Evolutionary conservation across 2,888 invertebrate genomes (phyloP), one percentile per base, ranked within the genome.

Genomic region (Toxonevra muliebris): DNA sequence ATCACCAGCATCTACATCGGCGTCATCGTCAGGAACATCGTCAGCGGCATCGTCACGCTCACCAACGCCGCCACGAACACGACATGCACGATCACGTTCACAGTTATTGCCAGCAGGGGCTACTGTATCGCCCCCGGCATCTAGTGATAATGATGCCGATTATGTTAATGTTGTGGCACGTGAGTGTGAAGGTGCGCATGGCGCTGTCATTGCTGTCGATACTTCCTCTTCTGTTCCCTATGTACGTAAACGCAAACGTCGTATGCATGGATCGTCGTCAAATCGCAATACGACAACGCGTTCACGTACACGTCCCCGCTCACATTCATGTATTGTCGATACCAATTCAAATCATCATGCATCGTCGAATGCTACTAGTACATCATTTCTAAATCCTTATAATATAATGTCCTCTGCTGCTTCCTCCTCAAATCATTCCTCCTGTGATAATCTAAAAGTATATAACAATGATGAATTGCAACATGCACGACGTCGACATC

Each of bases 281-380:
- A 15, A 19, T 42, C 15, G 62, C 43, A 10, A 30, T 40, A 2
- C 55, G 57, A 57, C 64, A 64, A 41, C 40, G n/a, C 63, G 19
- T 15, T 59, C 55, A 17, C 30, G 30, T 30, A 40, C 61, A 19
- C 70, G 79, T 10, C 80, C 75, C 58, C 82, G 82, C 58, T 79
- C 82, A 17, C 77, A 76, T 40, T 82, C 82, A 55, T 82, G 82
- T 70, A 78, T 77, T 74, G 79, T 82, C 62, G 79, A 80, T 70
- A 66, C 72, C 20, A 65, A 65, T 65, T 55, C 57, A 45, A 65
- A 57, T 58, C 64, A 65, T 20, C 45, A 58, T 65, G 65, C 65
- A 52, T 58, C 65, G 20, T 65, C 59, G 59, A 55, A 67, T 67
- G 61, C 70, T 54, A 42, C 20, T 42, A 60, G 60, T 45, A 53